These are phyloP conservation scores for Pheosia tremula DNA, from an alignment of 2,888 invertebrate genomes.

Conservation along the genomic window DNA sequence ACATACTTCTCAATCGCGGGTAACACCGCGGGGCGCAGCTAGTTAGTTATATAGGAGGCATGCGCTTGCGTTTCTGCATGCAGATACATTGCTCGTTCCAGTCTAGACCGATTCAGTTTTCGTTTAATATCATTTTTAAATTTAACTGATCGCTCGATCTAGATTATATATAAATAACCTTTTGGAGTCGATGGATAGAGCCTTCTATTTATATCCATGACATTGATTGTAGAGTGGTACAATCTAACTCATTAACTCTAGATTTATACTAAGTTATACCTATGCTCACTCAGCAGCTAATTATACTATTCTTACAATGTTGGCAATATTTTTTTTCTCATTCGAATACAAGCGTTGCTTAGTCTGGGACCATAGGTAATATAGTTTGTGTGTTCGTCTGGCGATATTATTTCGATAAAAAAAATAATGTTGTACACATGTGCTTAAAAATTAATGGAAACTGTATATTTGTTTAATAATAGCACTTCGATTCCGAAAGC, in stretches of 20 bases:
- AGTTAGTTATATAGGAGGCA: no score
- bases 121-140: not conserved
- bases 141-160: not conserved
- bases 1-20: no score
- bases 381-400: no score
- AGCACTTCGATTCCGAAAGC: not conserved
- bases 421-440: not conserved
- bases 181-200: not conserved
- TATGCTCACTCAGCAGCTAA: no score
- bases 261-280: not conserved
- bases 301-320: no score
- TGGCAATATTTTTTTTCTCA: no score
- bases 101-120: not conserved
- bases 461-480: not conserved
- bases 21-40: no score
- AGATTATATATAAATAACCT: constrained; percentile 1
- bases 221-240: not conserved
- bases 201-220: not conserved
- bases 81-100: not conserved
- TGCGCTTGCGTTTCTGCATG: not conserved
- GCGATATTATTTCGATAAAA: no score
- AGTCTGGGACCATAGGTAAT: no score
- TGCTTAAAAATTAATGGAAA: not conserved
- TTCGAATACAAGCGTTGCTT: no score
- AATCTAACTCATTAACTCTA: constrained; percentile 1